Base-by-base conservation (phyloP, 2,797 vertebrate genomes). In the Gymnodraco acuticeps region DNA sequence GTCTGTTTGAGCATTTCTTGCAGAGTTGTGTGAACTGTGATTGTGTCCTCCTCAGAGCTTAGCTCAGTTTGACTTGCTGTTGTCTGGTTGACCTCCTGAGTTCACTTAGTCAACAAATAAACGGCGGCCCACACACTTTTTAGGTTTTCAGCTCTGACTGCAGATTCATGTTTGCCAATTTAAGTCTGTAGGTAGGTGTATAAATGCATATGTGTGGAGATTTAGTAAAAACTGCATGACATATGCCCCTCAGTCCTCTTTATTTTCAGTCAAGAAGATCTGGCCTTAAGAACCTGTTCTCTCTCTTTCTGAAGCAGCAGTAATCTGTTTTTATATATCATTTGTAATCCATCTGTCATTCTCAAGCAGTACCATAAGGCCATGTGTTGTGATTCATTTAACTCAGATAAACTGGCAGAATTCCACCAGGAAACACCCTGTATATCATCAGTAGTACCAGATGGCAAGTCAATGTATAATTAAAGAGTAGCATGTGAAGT, bases 41-140 rank as follows among this genome's bases (percentile, higher is more conserved):
- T 4, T 4, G 27, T 27, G 27, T 27, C 27, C 27, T 27, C 27
- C 27, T 27, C 27, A 27, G 27, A 27, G 27, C 3, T 33, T 58
- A 61, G 47, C 73, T 73, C 73, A 43, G 73, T 77, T 77, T 74
- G 73, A 85, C 77, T 64, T 23, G 47, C 54, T 45, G 27, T 66
- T 66, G 47, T 73, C 42, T 60, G 19, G 15, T 48, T 42, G 72
- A 70, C 73, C 58, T 74, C 5, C 48, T 51, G 41, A 54, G 69
- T 62, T 64, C 46, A 69, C 53, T 78, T 23, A 27, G 23, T 27
- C 23, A 75, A 54, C 33, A 45, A 13, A 43, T 53, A 48, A 67
- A 42, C 59, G 41, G 12, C 80, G 60, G 58, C 73, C 73, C 70
- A 70, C 79, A 70, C 56, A 54, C 7, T 13, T 5, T 33, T 55